Evolutionary conservation across 2,113 vertebrate genomes (phyloP), one percentile per base, ranked within the genome.

Genomic region (Oncorhynchus tshawytscha): DNA sequence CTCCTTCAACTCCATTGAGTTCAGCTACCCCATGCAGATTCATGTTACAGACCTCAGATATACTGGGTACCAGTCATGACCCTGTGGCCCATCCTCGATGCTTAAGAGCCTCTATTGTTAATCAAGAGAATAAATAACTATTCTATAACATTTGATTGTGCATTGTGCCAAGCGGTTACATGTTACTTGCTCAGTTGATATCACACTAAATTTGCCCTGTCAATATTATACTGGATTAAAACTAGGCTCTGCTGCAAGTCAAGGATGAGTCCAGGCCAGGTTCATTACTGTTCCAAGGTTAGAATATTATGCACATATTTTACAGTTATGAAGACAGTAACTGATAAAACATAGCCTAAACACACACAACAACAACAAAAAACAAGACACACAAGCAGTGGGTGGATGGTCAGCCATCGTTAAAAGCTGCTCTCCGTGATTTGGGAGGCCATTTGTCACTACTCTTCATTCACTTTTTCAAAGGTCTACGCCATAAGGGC

Each of bases 11-110:
- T 90, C 88, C 86, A 39, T 72, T 90, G 84, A 80, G 95, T 95
- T 95, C 96, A 96, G 84, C 92, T 96, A 89, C 78, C 51, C 76
- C 96, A 98, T 99, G 97, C 95, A 97, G 97, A 96, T 94, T 94
- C 89, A 87, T 93, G 95, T 97, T 97, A 98, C 88, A 70, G 91
- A 94, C 86, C 87, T 88, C 79, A 88, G 91, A 88, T 91, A 89
- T 91, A 78, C 81, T 86, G 90, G 88, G 85, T 54, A 93, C 86
- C 94, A 96, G 95, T 94, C 89, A 96, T 96, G 96, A 95, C 91
- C 90, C 72, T 91, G 94, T 93, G 94, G 93, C 91, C 88, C 93
- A 95, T 95, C 91, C 87, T 90, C 87, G 81, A 29, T 83, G 62
- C 82, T 80, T 67, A 6, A 69, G 70, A 20, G 31, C 51, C 81